Conservation (phyloP, 2,888 invertebrate genomes). For the Stegophylla sp. region DNA sequence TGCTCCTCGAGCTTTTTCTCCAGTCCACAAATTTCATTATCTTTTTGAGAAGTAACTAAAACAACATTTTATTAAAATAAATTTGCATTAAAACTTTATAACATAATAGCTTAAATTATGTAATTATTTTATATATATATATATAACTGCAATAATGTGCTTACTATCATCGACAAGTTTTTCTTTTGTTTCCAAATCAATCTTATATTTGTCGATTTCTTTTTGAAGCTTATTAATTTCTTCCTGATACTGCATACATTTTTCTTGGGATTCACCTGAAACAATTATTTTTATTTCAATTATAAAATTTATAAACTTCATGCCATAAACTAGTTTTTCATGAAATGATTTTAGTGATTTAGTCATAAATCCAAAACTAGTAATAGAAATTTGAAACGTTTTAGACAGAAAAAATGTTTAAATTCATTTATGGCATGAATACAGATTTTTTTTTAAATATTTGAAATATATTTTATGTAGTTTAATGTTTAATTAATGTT, state of each 20-base stretch:
- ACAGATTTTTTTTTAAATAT: too few relatives aligned
- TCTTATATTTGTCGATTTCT: slow-evolving; percentile 10
- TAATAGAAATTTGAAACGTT: too few relatives aligned
- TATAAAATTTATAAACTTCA: not conserved
- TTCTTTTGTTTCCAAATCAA: slow-evolving; percentile 39
- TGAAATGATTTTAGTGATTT: too few relatives aligned
- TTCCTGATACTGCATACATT: slow-evolving; percentile 44
- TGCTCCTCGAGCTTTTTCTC: slow-evolving; percentile 28
- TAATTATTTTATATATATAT: not conserved
- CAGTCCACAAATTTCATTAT: slow-evolving; percentile 40
- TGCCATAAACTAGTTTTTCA: too few relatives aligned
- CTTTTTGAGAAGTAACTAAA: slow-evolving; percentile 25
- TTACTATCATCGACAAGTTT: slow-evolving; percentile 39
- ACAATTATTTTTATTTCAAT: not conserved
- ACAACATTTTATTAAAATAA: slow-evolving; percentile 30
- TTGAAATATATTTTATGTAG: too few relatives aligned
- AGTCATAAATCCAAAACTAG: too few relatives aligned
- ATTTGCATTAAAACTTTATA: not conserved
- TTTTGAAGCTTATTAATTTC: slow-evolving; percentile 33
- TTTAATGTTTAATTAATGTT: too few relatives aligned
- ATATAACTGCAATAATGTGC: not conserved
- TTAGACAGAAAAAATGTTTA: too few relatives aligned
- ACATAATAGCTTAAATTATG: not conserved
- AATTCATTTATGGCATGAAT: too few relatives aligned
- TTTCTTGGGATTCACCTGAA: slow-evolving; percentile 24